phyloP scores from a whole-genome alignment of 2,797 vertebrate species.

The Propithecus deckenii region DNA sequence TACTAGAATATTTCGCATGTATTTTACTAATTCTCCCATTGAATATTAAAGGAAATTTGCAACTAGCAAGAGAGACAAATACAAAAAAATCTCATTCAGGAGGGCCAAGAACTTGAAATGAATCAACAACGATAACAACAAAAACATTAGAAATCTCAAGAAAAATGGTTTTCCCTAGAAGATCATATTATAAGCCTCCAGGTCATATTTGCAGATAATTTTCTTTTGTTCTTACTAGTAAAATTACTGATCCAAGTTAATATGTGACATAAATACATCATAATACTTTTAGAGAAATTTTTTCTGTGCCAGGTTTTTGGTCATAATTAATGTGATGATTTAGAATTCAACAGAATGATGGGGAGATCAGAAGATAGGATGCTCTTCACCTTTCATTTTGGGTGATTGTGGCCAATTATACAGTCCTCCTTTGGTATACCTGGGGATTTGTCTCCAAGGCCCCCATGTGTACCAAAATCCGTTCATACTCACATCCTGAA shows the following conservation, averaged over 20 bases:
- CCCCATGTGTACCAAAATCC: background rate
- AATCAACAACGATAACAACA: background rate
- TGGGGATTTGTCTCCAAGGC: background rate
- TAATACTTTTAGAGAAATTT: background rate
- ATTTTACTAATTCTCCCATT: background rate
- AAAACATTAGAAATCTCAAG: background rate
- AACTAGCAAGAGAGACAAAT: background rate
- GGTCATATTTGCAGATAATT: background rate
- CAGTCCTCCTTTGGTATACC: too few relatives aligned
- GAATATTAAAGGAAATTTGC: background rate
- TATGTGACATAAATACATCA: background rate
- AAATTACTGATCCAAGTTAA: background rate
- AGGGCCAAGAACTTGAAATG: background rate
- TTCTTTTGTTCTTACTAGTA: background rate
- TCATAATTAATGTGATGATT: background rate
- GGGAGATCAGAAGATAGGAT: background rate
- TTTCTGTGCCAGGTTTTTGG: background rate
- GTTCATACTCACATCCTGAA: background rate
- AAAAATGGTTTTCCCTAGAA: background rate
- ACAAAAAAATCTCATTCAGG: background rate
- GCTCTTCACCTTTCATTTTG: background rate
- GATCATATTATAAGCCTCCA: background rate
- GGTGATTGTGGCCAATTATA: background rate
- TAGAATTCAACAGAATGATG: background rate
- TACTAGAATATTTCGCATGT: background rate